Percentiles rank a stretch among this genome's conserved stretches.
Evolutionary conservation across 2,888 invertebrate genomes (phyloP).

Genomic region (Exocentrus adspersus): DNA sequence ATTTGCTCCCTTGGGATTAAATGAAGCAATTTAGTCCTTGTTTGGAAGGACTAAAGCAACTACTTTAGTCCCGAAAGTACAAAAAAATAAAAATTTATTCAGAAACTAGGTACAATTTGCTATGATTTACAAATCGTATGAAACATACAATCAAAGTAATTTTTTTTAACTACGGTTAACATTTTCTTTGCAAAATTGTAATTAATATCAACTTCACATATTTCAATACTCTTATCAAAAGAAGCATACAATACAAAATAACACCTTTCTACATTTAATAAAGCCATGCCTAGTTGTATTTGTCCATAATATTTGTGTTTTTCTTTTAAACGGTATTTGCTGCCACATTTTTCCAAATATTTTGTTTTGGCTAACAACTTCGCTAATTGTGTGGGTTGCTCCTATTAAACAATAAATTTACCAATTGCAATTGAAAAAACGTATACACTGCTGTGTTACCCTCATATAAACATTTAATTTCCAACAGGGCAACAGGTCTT

Average conservation of each 20-base stretch:
- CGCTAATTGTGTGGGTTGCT: slow-evolving; percentile 11
- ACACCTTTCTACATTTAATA: slow-evolving; percentile 30
- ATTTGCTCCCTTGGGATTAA: too few relatives aligned
- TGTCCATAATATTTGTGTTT: slow-evolving; percentile 31
- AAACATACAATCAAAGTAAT: not conserved
- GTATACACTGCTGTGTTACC: slow-evolving; percentile 1
- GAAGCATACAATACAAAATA: slow-evolving; percentile 26
- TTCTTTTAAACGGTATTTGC: slow-evolving; percentile 22
- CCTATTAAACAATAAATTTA: not conserved
- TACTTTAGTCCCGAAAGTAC: not conserved
- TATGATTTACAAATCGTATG: slow-evolving; percentile 3
- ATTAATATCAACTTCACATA: slow-evolving; percentile 10
- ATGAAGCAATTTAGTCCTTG: not conserved
- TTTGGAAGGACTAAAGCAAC: not conserved
- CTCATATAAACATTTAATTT: slow-evolving; percentile 30
- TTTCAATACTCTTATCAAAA: slow-evolving; percentile 10
- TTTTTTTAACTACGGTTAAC: not conserved
- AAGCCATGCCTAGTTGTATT: slow-evolving; percentile 29
- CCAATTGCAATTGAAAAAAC: not conserved
- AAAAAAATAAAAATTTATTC: not conserved
- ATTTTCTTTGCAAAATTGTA: slow-evolving; percentile 7
- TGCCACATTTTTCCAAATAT: not conserved
- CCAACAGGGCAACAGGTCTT: slow-evolving; percentile 20
- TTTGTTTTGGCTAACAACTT: slow-evolving; percentile 9
- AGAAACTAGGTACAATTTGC: not conserved